These are phyloP conservation scores for Mylabris sibirica DNA, from an alignment of 2,888 invertebrate species.

Conservation along the genomic window DNA sequence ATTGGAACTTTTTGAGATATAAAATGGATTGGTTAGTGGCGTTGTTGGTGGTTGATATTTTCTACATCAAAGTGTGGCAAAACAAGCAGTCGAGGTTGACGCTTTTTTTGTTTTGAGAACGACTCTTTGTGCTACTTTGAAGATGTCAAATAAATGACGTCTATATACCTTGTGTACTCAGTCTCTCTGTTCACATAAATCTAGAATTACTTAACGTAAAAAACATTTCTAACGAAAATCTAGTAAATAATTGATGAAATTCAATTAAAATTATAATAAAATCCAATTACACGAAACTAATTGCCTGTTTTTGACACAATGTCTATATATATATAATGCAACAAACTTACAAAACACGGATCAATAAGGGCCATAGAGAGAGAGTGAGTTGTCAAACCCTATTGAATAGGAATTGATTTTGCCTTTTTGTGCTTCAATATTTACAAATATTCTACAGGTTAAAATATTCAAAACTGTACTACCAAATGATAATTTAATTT, in stretches of 20 bases:
- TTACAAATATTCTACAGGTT: no score
- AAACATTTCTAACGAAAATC: not conserved
- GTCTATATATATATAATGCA: not conserved
- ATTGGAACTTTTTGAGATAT: no score
- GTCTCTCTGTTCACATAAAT: not conserved
- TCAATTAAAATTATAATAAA: not conserved
- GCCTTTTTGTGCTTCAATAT: not conserved
- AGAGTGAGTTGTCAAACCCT: not conserved
- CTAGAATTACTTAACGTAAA: not conserved
- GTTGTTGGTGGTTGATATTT: no score
- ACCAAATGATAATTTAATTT: no score
- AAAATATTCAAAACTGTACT: no score
- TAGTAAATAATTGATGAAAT: not conserved
- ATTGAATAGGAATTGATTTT: not conserved
- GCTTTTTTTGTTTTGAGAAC: no score
- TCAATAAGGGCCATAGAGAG: no score
- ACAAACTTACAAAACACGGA: not conserved
- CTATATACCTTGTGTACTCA: not conserved
- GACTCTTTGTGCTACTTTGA: not conserved
- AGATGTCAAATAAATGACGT: not conserved
- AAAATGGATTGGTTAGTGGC: no score
- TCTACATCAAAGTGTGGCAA: no score
- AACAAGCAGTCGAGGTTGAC: no score
- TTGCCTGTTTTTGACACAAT: not conserved
- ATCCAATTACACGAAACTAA: not conserved